phyloP scores from a whole-genome alignment of 1,140 invertebrate genomes.

The Andrena cerasifolii region DNA sequence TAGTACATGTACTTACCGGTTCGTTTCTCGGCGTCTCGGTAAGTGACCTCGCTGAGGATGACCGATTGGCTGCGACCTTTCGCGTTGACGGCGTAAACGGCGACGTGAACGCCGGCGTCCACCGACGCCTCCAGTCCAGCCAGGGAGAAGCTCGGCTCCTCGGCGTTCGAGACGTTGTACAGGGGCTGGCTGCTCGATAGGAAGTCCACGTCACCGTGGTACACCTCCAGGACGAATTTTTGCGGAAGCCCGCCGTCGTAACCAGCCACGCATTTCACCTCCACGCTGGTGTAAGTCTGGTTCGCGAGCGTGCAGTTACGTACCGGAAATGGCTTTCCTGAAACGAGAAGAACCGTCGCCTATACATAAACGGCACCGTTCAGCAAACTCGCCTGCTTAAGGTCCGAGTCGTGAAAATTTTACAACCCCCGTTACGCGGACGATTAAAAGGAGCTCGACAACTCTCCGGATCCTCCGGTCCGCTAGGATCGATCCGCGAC shows the following conservation, averaged over 20 bases:
- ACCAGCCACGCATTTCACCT: conserved; percentile 88
- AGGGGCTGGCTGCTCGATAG: conserved; percentile 79
- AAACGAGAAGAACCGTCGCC: conserved; percentile 59
- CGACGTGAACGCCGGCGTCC: conserved; percentile 88
- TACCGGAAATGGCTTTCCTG: conserved; percentile 89
- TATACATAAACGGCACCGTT: conserved; percentile 9
- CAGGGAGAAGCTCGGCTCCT: conserved; percentile 87
- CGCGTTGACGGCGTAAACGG: conserved; percentile 89
- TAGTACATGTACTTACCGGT: conserved; percentile 84
- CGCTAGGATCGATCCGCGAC: not conserved
- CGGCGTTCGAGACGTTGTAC: conserved; percentile 85
- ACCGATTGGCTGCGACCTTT: conserved; percentile 89
- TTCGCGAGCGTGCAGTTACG: conserved; percentile 89
- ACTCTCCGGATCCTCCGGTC: too few relatives aligned
- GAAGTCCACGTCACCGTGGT: conserved; percentile 83
- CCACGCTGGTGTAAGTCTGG: conserved; percentile 88
- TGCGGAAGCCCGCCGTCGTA: conserved; percentile 94
- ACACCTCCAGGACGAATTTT: conserved; percentile 90
- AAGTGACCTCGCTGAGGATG: conserved; percentile 88
- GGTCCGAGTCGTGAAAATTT: conserved; percentile 31
- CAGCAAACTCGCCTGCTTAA: not conserved
- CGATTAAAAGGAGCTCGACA: not conserved
- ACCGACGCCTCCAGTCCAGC: conserved; percentile 86
- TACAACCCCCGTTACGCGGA: not conserved
- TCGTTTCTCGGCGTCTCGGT: conserved; percentile 90